These are phyloP conservation scores for Scaptomyza polygonia DNA, from an alignment of 2,888 invertebrate species.

Conservation along the genomic window DNA sequence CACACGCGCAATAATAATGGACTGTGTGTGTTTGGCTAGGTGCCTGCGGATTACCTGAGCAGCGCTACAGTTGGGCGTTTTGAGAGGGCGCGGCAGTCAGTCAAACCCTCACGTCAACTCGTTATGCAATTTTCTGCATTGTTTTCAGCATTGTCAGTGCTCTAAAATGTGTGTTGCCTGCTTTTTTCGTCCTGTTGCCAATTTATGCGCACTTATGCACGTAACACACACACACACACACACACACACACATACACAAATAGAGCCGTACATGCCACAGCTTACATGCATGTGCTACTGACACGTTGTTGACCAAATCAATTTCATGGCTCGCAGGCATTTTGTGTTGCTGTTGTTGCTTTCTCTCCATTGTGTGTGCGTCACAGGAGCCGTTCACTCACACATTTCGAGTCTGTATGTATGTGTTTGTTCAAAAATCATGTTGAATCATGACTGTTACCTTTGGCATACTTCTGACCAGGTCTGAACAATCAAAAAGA, in stretches of 20 bases:
- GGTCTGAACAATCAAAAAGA: conserved; percentile 56
- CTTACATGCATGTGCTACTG: conserved; percentile 36
- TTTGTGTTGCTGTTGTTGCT: conserved; percentile 15
- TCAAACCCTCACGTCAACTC: conserved; percentile 41
- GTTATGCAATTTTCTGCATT: conserved; percentile 73
- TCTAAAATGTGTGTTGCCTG: conserved; percentile 20
- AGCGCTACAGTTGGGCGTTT: not conserved
- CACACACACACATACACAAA: not conserved
- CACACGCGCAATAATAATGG: not conserved
- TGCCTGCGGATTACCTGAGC: conserved; percentile 37
- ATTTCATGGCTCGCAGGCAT: conserved; percentile 63
- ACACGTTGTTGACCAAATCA: conserved; percentile 69
- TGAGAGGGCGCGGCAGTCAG: not conserved
- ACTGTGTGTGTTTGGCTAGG: not conserved
- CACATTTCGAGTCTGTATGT: conserved; percentile 34
- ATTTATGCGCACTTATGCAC: conserved; percentile 77
- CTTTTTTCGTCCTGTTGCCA: conserved; percentile 54
- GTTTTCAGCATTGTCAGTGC: conserved; percentile 28
- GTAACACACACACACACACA: conserved; percentile 30
- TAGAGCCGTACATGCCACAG: conserved; percentile 1
- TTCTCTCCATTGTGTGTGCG: conserved; percentile 8
- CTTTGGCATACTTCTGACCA: conserved; percentile 37
- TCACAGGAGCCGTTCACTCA: conserved; percentile 24
- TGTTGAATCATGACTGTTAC: conserved; percentile 20
- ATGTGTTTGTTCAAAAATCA: conserved; percentile 4